Evolutionary conservation across 1,140 invertebrate species (phyloP), one percentile per base, ranked within the genome.

Genomic region (Hestina assimilis): DNA sequence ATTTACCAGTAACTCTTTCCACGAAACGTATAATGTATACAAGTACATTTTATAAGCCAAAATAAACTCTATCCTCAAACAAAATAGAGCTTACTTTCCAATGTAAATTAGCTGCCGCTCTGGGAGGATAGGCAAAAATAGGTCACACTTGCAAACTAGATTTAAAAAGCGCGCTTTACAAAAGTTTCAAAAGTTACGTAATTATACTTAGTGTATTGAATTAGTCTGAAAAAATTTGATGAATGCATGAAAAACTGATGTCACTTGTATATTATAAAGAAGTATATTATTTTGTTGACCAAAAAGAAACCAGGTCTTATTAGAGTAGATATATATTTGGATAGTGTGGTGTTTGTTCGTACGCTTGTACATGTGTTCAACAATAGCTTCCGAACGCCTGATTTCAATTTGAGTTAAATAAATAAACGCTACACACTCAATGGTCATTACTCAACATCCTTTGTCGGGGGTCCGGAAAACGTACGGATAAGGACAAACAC

Each of bases 171-270:
- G 38, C 24, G 46, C 33, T 46, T 59, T 53, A 43, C 15, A 53
- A 58, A 51, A 50, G 29, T 58, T 46, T 58, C 55, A 58, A 58
- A 58, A 47, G 47, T 9, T 51, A 58, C 55, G 31, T 51, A 58
- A 58, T 58, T 58, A 51, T 48, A 58, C 53, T 47, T 40, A 56
- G 33, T 47, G 47, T 24, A 23, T 29, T 40, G 53, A 31, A 28
- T 21, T 26, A 41, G 17, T 15, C 29, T 11, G 17, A 38, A 38
- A 17, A 19, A n/a, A 38, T 3, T n/a, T 1, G 15, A 14, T n/a
- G 15, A 14, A 38, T 14, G 4, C 3, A n/a, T 6, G 7, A 9
- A n/a, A 28, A 28, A 9, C 8, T n/a, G 24, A n/a, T 28, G 3
- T n/a, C n/a, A n/a, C n/a, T n/a, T n/a, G n/a, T n/a, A n/a, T n/a